Evolutionary conservation across 2,113 vertebrate genomes (phyloP).

Genomic region (Porphyrio hochstetteri): DNA sequence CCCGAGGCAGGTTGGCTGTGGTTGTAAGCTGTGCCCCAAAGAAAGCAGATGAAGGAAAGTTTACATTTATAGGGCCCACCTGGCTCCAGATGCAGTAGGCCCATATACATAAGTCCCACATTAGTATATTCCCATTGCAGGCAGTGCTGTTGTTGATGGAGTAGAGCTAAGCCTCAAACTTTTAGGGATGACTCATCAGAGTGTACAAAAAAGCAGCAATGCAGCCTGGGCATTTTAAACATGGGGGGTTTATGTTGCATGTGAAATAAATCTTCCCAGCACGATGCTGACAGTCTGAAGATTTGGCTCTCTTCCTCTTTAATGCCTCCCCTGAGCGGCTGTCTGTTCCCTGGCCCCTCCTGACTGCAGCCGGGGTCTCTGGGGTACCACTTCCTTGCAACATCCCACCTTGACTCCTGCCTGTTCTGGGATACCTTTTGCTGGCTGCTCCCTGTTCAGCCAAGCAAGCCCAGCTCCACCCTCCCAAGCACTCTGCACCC

Average conservation of each 20-base stretch:
- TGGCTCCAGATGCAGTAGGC: background rate
- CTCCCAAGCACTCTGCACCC: background rate
- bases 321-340: background rate
- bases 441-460: background rate
- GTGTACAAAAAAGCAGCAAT: background rate
- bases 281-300: background rate
- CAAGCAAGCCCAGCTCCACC: background rate
- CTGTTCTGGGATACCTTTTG: background rate
- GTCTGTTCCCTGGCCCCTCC: background rate
- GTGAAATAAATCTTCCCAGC: background rate
- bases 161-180: background rate
- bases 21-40: background rate
- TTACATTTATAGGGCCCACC: background rate
- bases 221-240: background rate
- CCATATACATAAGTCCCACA: background rate
- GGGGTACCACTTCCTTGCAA: background rate
- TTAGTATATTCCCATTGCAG: background rate
- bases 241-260: background rate
- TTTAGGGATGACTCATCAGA: background rate
- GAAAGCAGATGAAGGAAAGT: background rate
- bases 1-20: background rate
- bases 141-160: background rate
- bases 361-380: background rate
- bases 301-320: background rate
- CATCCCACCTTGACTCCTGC: accelerated